phyloP scores from a whole-genome alignment of 1,140 invertebrate genomes.

The Cotesia chilonis region DNA sequence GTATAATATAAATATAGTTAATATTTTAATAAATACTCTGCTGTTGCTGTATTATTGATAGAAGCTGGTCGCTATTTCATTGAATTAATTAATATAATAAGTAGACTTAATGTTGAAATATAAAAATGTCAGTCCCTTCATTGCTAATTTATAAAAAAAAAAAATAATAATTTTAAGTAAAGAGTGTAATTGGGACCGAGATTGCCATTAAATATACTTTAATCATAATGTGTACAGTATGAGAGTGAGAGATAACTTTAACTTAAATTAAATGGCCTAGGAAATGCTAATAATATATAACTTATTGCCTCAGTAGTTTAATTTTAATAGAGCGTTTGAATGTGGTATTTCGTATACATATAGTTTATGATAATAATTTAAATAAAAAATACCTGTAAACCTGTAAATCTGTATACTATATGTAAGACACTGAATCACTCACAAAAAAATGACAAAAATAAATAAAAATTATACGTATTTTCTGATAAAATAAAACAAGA shows the following conservation, averaged over 20 bases:
- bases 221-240: too few relatives aligned
- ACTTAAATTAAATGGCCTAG: neutral
- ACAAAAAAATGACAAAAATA: slow-evolving; percentile 24
- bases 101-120: too few relatives aligned
- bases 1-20: neutral
- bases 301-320: slow-evolving; percentile 29
- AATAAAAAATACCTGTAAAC: neutral
- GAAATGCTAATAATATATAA: neutral
- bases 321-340: slow-evolving; percentile 8
- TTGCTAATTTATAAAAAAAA: too few relatives aligned
- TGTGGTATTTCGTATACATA: slow-evolving; percentile 24
- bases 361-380: too few relatives aligned
- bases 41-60: slow-evolving; percentile 33
- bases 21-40: slow-evolving; percentile 25
- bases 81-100: neutral
- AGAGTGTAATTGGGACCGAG: too few relatives aligned
- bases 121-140: too few relatives aligned
- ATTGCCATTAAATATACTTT: too few relatives aligned
- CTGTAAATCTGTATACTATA: neutral
- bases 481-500: slow-evolving; percentile 46
- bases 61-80: neutral
- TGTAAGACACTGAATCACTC: slow-evolving; percentile 33
- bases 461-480: slow-evolving; percentile 51
- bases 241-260: neutral
- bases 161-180: too few relatives aligned